These are phyloP conservation scores for Amblyjoppa fuscipennis DNA, from an alignment of 2,888 invertebrate species.

Conservation along the genomic window DNA sequence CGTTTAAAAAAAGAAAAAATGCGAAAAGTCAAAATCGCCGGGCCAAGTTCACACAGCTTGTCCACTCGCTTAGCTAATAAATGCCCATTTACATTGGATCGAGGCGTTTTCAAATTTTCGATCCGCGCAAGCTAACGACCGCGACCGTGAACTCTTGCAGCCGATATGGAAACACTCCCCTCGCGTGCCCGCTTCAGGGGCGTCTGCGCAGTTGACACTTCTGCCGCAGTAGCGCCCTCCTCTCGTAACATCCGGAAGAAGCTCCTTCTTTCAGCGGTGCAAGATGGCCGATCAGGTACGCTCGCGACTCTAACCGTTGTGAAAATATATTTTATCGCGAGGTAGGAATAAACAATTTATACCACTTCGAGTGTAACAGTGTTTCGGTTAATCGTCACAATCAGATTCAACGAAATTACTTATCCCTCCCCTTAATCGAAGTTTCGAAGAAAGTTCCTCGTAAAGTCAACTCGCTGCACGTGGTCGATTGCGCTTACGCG, in stretches of 20 bases:
- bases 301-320: slow-evolving; percentile 73
- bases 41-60: too few species aligned
- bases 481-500: slow-evolving; percentile 72
- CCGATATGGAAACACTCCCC: too few species aligned
- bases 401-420: slow-evolving; percentile 18
- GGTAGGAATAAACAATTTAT: slow-evolving; percentile 6
- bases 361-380: slow-evolving; percentile 21
- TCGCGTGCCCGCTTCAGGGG: neutral
- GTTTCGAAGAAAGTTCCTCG: slow-evolving; percentile 43
- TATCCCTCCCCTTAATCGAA: neutral
- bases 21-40: too few species aligned
- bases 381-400: slow-evolving; percentile 6
- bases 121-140: too few species aligned
- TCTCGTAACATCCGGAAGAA: slow-evolving; percentile 64
- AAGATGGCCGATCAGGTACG: slow-evolving; percentile 95
- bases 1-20: too few species aligned
- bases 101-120: too few species aligned
- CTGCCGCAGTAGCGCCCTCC: slow-evolving; percentile 12
- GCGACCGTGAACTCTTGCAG: too few species aligned
- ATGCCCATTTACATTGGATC: too few species aligned
- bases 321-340: slow-evolving; percentile 53
- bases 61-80: too few species aligned
- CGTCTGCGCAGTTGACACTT: slow-evolving; percentile 34
- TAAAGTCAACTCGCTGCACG: slow-evolving; percentile 71
- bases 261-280: slow-evolving; percentile 87